Evolutionary conservation across 23 tunicate genomes (phyloP).

Genomic region (Trididemnum nubilum): DNA sequence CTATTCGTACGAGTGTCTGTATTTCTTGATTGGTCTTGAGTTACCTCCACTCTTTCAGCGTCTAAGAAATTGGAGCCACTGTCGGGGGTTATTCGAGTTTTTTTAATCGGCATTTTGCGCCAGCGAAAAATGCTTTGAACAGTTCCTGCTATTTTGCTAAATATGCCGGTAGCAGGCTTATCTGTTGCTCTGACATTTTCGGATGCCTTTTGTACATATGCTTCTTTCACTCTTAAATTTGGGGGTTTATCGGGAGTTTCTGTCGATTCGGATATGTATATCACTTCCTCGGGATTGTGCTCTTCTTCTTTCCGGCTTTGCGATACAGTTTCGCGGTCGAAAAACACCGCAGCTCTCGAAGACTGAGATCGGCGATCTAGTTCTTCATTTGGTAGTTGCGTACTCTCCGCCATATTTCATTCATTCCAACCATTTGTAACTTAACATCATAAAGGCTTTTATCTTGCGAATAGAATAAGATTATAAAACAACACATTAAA

Average conservation of each 20-base stretch:
- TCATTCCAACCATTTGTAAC: no score
- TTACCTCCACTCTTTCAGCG: not conserved
- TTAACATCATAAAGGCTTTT: no score
- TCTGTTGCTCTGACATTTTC: not conserved
- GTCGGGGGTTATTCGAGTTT: slow-evolving; percentile 15
- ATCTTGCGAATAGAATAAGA: no score
- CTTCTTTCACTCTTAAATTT: slow-evolving; percentile 12
- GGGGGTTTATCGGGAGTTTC: not conserved
- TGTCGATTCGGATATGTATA: not conserved
- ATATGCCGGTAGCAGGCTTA: not conserved
- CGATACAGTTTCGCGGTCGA: not conserved
- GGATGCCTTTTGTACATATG: not conserved
- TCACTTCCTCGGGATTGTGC: not conserved
- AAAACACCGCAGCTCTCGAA: not conserved
- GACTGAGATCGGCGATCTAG: not conserved
- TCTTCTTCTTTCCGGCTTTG: not conserved
- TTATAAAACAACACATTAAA: no score
- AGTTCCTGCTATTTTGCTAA: not conserved
- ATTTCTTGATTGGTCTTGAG: not conserved
- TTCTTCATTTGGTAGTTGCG: no score
- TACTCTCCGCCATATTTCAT: no score
- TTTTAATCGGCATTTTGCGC: not conserved
- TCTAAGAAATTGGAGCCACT: slow-evolving; percentile 18
- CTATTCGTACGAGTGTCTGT: not conserved
- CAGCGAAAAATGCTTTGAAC: slow-evolving; percentile 21